These are phyloP conservation scores for Takifugu bimaculatus DNA, from an alignment of 2,113 vertebrate species.

Conservation along the genomic window DNA sequence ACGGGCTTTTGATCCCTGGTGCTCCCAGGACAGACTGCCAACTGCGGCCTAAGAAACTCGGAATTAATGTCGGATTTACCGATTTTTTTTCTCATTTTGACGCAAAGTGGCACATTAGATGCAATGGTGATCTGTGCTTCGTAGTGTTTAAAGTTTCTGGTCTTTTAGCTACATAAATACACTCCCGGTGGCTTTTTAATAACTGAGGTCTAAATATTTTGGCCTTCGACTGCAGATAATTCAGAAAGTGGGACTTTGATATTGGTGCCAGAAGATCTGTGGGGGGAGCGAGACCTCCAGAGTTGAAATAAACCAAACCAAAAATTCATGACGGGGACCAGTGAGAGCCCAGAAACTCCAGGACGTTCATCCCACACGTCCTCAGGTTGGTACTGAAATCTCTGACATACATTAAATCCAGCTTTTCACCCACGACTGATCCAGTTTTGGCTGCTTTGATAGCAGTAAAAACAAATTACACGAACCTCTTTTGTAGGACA, in stretches of 20 bases:
- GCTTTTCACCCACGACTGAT: too few relatives aligned
- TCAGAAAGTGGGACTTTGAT: not conserved
- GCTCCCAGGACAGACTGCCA: not conserved
- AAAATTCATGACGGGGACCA: not conserved
- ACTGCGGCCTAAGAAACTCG: not conserved
- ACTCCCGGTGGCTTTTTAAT: not conserved
- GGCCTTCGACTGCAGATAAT: not conserved
- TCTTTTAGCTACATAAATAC: not conserved
- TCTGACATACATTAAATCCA: too few relatives aligned
- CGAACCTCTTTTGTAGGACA: too few relatives aligned
- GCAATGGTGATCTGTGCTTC: not conserved
- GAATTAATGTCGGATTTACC: not conserved
- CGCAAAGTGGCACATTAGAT: too few relatives aligned
- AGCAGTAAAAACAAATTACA: too few relatives aligned
- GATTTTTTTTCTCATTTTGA: too few relatives aligned
- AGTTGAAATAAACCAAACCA: not conserved
- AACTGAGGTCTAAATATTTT: not conserved
- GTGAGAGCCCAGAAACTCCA: too few relatives aligned
- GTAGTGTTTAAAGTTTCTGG: not conserved
- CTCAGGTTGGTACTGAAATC: too few relatives aligned
- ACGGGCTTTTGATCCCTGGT: slow-evolving; percentile 6
- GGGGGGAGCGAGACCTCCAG: not conserved
- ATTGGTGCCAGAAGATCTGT: not conserved
- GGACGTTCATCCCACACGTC: too few relatives aligned
- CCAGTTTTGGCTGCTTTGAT: too few relatives aligned